Evolutionary conservation across 2,797 vertebrate species (phyloP).

Genomic region (Melanogrammus aeglefinus): DNA sequence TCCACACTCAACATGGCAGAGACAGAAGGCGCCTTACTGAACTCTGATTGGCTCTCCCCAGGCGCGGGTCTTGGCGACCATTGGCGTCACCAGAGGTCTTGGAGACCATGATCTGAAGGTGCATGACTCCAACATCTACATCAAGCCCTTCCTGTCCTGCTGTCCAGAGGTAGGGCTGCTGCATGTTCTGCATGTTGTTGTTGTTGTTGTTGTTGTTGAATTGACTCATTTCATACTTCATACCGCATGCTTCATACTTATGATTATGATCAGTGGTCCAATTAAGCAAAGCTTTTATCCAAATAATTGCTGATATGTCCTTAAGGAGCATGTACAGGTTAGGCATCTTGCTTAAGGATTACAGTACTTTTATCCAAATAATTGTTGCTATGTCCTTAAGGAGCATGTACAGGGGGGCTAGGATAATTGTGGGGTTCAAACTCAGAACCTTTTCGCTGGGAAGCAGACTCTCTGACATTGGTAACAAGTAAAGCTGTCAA

Average conservation of each 20-base stretch:
- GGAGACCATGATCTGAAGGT: slow-evolving; percentile 96
- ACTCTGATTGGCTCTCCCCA: slow-evolving; percentile 49
- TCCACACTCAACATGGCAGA: not conserved
- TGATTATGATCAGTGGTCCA: too few species aligned
- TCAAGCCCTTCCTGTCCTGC: slow-evolving; percentile 96
- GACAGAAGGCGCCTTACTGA: not conserved
- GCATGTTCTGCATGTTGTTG: not conserved
- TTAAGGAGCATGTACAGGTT: too few species aligned
- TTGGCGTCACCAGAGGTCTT: slow-evolving; percentile 93
- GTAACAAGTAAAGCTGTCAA: too few species aligned
- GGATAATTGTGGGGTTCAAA: too few species aligned
- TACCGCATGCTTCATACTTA: too few species aligned
- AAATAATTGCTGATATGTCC: not conserved
- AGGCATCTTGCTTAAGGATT: too few species aligned
- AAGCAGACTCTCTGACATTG: too few species aligned
- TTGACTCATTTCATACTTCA: too few species aligned
- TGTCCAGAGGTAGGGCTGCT: slow-evolving; percentile 86
- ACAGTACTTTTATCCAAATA: slow-evolving; percentile 8
- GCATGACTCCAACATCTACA: slow-evolving; percentile 96
- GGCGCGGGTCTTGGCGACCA: slow-evolving; percentile 96
- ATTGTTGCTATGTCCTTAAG: not conserved
- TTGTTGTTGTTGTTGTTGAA: not conserved
- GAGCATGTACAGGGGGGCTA: too few species aligned
- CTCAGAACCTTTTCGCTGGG: too few species aligned
- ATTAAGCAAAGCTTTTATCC: slow-evolving; percentile 2